A percentile compares a stretch with the other conserved stretches of the same genome.
These are phyloP conservation scores for Mallotus villosus DNA, from an alignment of 2,797 vertebrate genomes.

Conservation along the genomic window DNA sequence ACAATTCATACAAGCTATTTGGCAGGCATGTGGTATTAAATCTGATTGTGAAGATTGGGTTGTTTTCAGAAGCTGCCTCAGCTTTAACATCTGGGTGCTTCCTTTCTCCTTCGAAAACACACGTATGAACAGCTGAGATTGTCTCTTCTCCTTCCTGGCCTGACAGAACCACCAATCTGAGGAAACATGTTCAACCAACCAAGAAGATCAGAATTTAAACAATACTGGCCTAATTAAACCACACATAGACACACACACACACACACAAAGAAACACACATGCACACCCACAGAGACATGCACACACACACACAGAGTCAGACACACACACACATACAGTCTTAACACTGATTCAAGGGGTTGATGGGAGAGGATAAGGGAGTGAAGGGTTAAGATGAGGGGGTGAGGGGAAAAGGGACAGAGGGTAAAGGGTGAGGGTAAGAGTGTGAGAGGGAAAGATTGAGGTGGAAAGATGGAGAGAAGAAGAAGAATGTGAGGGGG, in stretches of 20 bases:
- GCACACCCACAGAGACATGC: neutral
- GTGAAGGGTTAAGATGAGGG: conserved; percentile 1
- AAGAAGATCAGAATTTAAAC: neutral
- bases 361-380: conserved; percentile 4
- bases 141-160: neutral
- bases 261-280: conserved; percentile 2
- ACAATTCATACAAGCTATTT: neutral
- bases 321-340: neutral
- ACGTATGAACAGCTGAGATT: too few relatives aligned
- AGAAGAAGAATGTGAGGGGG: too few relatives aligned
- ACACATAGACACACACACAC: conserved; percentile 7
- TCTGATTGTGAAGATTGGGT: too few relatives aligned
- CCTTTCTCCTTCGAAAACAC: too few relatives aligned
- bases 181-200: neutral
- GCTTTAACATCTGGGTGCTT: too few relatives aligned
- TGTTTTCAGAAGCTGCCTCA: too few relatives aligned
- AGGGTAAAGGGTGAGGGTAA: conserved; percentile 8
- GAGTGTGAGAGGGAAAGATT: too few relatives aligned
- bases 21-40: conserved; percentile 22
- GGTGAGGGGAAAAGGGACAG: conserved; percentile 15
- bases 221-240: neutral
- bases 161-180: neutral
- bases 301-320: neutral
- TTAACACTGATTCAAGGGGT: conserved; percentile 17
- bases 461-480: too few relatives aligned